phyloP scores from a whole-genome alignment of 2,888 invertebrate species.

The Lithodes maja region DNA sequence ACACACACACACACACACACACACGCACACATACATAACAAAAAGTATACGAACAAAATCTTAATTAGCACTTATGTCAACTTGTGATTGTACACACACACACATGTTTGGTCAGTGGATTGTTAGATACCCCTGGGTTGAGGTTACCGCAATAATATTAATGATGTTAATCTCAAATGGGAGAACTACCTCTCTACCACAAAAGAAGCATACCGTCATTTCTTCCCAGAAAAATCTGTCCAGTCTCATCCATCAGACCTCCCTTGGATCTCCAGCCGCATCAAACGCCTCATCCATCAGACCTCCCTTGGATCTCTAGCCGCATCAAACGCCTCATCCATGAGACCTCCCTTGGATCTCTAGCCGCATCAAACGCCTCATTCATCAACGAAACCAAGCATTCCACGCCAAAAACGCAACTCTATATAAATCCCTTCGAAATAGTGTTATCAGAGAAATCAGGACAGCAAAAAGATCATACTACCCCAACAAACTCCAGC shows the following conservation, averaged over 20 bases:
- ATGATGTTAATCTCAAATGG: constrained; percentile 2
- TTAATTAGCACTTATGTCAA: too few species aligned
- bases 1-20: too few species aligned
- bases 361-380: not conserved
- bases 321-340: not conserved
- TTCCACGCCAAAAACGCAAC: not conserved
- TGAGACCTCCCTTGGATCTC: constrained; percentile 18
- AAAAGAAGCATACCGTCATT: not conserved
- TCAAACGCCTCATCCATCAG: constrained; percentile 8
- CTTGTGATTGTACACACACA: too few species aligned
- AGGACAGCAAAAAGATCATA: not conserved
- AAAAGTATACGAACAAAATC: too few species aligned
- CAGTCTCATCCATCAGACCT: not conserved
- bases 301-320: too few species aligned
- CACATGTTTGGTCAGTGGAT: not conserved
- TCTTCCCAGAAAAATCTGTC: not conserved
- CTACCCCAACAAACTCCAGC: not conserved
- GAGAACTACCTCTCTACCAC: not conserved
- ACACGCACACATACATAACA: too few species aligned
- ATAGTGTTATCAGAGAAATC: constrained; percentile 17
- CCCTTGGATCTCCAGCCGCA: not conserved
- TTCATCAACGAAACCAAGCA: not conserved
- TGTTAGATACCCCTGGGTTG: not conserved
- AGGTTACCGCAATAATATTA: not conserved
- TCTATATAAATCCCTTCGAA: not conserved